These are phyloP conservation scores for Berghia stephanieae DNA, from an alignment of 1,140 invertebrate genomes.

Conservation along the genomic window DNA sequence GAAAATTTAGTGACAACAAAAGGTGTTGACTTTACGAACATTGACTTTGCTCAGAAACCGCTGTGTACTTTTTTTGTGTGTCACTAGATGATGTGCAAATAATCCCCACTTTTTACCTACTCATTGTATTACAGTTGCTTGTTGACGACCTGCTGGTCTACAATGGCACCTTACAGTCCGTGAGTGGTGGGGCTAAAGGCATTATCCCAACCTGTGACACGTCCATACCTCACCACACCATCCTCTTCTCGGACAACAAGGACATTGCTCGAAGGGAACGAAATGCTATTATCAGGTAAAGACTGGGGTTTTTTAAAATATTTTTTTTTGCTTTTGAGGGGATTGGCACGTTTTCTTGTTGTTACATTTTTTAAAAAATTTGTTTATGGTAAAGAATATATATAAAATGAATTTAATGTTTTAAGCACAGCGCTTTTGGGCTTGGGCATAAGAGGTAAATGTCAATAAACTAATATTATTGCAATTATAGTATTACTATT, in stretches of 20 bases:
- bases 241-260: constrained; percentile 68
- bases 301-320: background rate
- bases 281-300: constrained; percentile 64
- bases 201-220: constrained; percentile 57
- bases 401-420: no score
- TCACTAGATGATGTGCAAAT: background rate
- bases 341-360: background rate
- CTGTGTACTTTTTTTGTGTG: no score
- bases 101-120: background rate
- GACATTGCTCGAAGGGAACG: constrained; percentile 58
- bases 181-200: constrained; percentile 51
- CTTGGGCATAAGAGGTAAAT: no score
- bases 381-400: background rate
- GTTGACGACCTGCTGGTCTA: constrained; percentile 82
- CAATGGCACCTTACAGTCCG: constrained; percentile 74
- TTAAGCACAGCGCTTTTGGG: background rate
- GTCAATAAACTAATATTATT: no score
- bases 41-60: no score
- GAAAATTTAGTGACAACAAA: no score
- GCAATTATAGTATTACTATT: no score
- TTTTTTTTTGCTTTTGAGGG: background rate
- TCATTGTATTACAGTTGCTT: constrained; percentile 67
- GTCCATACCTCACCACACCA: constrained; percentile 65
- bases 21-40: no score
- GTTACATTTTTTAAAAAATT: background rate